Evolutionary conservation across 2,797 vertebrate genomes (phyloP).

Genomic region (Gymnopithys bicolor): DNA sequence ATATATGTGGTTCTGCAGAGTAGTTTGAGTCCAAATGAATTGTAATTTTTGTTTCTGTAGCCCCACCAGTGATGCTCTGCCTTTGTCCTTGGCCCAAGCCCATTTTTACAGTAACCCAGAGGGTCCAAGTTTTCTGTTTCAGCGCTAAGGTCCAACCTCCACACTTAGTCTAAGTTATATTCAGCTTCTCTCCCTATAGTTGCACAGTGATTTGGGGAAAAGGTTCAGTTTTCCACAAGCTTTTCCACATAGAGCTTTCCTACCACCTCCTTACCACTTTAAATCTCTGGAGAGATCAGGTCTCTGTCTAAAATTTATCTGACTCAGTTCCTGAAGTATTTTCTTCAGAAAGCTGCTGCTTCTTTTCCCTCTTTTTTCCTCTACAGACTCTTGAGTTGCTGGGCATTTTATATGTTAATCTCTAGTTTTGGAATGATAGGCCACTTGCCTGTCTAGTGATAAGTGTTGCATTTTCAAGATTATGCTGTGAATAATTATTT

Average conservation of each 20-base stretch:
- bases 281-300: neutral
- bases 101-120: neutral
- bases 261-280: fast-evolving
- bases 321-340: neutral
- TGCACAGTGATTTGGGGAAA: neutral
- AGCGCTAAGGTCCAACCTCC: fast-evolving
- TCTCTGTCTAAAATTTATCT: neutral
- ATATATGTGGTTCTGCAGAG: neutral
- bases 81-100: neutral
- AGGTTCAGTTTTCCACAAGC: neutral
- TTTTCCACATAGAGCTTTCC: neutral
- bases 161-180: fast-evolving
- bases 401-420: neutral
- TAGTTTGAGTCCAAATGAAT: neutral
- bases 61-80: neutral
- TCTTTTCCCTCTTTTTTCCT: neutral
- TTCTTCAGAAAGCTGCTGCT: neutral
- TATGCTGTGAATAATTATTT: neutral
- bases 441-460: neutral
- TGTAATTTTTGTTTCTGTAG: fast-evolving
- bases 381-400: neutral
- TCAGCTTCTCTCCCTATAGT: neutral
- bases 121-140: neutral
- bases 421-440: neutral
- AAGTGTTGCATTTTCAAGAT: slow-evolving; percentile 9